Percentiles rank a stretch among this genome's conserved stretches.
Conservation (phyloP, 1,140 invertebrate genomes). For the Venturia canescens region DNA sequence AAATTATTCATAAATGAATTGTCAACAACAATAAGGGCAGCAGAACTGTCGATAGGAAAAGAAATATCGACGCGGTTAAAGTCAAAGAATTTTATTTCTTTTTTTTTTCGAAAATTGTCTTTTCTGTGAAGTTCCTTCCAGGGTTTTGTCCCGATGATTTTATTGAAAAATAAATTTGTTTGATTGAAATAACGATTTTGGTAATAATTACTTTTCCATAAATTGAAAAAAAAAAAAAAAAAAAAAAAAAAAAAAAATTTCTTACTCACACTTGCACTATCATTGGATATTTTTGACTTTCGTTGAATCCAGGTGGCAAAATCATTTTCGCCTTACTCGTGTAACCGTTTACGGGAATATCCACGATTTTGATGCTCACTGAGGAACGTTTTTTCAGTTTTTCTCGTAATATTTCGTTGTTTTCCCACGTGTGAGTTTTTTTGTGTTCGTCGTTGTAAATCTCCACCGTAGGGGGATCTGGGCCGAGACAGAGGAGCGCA, state of each 20-base stretch:
- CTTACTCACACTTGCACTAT: constrained; percentile 70
- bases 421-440: constrained; percentile 78
- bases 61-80: no score
- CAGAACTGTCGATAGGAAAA: no score
- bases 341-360: constrained; percentile 80
- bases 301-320: constrained; percentile 75
- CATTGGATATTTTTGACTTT: constrained; percentile 68
- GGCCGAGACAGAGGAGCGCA: constrained; percentile 84
- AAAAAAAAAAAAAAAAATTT: neutral
- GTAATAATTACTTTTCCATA: no score
- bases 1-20: no score
- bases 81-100: no score
- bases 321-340: constrained; percentile 71
- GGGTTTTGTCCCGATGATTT: no score
- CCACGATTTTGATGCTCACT: constrained; percentile 79
- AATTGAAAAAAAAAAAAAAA: no score
- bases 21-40: no score
- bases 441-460: constrained; percentile 60
- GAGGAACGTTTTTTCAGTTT: constrained; percentile 78
- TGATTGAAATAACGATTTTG: no score
- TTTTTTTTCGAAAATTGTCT: no score
- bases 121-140: no score
- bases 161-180: no score
- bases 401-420: constrained; percentile 78
- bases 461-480: constrained; percentile 68